A percentile compares a stretch with the other conserved stretches of the same genome.
phyloP scores from a whole-genome alignment of 2,797 vertebrate species.

The Balearica regulorum region DNA sequence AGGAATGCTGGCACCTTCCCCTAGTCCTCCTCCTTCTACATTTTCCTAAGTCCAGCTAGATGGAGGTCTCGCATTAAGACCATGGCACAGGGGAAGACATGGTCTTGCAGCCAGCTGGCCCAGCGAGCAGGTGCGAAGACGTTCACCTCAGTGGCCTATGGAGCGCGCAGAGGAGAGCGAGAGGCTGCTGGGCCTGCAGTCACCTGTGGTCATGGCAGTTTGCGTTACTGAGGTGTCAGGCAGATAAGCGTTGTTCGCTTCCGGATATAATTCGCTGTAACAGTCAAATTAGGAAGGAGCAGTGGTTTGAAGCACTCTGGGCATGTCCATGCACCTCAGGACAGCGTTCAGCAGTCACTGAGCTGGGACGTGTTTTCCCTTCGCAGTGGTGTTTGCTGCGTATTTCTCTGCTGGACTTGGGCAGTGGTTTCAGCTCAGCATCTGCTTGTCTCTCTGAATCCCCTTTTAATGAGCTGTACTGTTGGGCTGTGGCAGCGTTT shows the following conservation, averaged over 20 bases:
- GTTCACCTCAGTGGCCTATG: not conserved
- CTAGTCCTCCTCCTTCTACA: not conserved
- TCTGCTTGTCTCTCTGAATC: not conserved
- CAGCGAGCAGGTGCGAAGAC: not conserved
- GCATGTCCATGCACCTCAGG: not conserved
- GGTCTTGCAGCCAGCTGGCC: not conserved
- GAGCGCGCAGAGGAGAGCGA: not conserved
- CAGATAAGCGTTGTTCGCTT: rapidly evolving
- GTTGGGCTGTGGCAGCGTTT: not conserved
- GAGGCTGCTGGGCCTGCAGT: not conserved
- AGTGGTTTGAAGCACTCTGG: not conserved
- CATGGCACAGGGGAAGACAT: not conserved
- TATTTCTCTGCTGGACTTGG: not conserved
- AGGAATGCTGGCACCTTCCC: not conserved
- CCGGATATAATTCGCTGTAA: not conserved
- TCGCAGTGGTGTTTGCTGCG: not conserved
- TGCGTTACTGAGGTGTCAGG: not conserved
- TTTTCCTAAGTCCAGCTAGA: not conserved
- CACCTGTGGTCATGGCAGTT: not conserved
- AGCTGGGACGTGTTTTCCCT: not conserved
- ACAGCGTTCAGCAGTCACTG: not conserved
- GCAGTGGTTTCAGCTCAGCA: not conserved
- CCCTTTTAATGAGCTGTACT: not conserved
- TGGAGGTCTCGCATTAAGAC: not conserved
- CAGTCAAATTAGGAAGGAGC: not conserved